Base-by-base conservation (phyloP, 2,113 vertebrate species). In the Sebastes schlegelii region DNA sequence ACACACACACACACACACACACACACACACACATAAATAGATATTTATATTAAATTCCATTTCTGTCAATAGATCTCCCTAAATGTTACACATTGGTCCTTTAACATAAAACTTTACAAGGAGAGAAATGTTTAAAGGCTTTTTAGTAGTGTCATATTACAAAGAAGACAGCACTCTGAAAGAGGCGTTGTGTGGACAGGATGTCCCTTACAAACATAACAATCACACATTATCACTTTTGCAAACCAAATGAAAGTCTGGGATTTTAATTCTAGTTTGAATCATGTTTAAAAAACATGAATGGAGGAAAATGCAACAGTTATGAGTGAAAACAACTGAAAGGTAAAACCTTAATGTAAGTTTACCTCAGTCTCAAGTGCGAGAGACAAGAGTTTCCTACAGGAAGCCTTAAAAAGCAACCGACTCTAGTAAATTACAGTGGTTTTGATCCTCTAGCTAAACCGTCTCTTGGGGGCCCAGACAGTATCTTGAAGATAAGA, bases 401-500 rank as follows among this genome's bases (percentile, higher is more conserved):
- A 87, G 86, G 90, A 90, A 87, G 78, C 73, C 14, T 61, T 88
- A 62, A 74, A 88, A 70, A 68, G 49, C 14, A 83, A 23, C 62
- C 16, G 68, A 74, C 52, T 78, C 51, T 1, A 46, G 57, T 21
- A 74, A 82, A 84, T 78, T 60, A 71, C 43, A 68, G 75, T 26
- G 11, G 55, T 74, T 86, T 78, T 80, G 10, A 74, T 76, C 80
- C 17, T 49, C 9, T 26, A 55, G 67, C 74, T 74, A 23, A 85
- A 54, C 5, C 62, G 26, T 65, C 88, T 87, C 87, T 58, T 49
- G 71, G 77, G 85, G 54, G 34, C 23, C 11, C 46, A 85, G 89
- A 84, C 80, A 80, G 75, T 70, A 86, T 91, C 81, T 85, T 83
- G 1, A 52, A 87, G 94, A 95, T 95, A 95, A 94, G 72, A 69